A percentile compares a stretch with the other conserved stretches of the same genome.
These are phyloP conservation scores for Carassius gibelio DNA, from an alignment of 2,113 vertebrate species.

Conservation along the genomic window DNA sequence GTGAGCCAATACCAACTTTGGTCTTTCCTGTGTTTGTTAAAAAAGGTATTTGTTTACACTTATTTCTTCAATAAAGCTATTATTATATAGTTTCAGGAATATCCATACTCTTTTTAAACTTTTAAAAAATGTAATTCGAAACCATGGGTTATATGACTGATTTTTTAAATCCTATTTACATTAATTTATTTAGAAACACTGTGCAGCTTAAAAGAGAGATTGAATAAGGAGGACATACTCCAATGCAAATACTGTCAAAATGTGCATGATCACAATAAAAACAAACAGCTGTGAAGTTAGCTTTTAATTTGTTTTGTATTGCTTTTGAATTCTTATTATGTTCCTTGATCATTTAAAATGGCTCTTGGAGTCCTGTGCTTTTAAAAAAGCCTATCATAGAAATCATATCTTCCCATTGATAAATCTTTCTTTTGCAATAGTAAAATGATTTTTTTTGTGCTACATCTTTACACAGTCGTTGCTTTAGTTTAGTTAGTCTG, in stretches of 20 bases:
- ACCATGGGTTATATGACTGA: neutral
- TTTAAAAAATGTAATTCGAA: neutral
- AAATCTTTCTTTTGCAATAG: neutral
- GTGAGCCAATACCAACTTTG: neutral
- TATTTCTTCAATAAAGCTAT: slow-evolving; percentile 32
- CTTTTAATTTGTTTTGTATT: neutral
- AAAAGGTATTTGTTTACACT: slow-evolving; percentile 33
- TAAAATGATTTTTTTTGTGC: neutral
- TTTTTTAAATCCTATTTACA: neutral
- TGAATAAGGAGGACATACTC: neutral
- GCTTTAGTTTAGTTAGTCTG: neutral
- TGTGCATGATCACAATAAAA: neutral
- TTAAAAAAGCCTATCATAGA: neutral
- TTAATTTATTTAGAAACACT: neutral
- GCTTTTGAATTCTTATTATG: neutral
- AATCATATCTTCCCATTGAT: neutral
- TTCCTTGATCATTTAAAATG: neutral
- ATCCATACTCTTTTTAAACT: neutral
- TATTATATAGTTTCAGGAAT: neutral
- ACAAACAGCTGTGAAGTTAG: slow-evolving; percentile 22
- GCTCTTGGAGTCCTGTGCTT: neutral
- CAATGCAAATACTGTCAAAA: neutral
- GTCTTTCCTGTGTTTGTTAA: neutral
- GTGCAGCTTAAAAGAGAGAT: neutral
- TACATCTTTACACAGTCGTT: neutral